Base-by-base conservation (phyloP, 2,888 invertebrate species). In the Rhagophthalmus giganteus region DNA sequence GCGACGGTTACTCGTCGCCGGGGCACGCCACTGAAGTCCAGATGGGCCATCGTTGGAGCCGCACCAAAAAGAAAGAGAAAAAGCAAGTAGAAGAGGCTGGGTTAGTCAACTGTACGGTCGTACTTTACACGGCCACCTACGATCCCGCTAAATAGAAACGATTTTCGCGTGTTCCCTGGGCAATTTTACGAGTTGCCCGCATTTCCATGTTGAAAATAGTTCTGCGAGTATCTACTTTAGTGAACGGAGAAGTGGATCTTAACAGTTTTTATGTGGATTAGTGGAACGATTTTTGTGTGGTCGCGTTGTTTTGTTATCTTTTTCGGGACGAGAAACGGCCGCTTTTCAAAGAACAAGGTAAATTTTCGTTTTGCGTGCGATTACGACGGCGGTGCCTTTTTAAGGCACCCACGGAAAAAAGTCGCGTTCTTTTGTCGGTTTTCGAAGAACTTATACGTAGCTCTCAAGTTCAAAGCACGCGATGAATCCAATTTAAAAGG, bases 21-120 rank as follows among this genome's bases (percentile, higher is more conserved):
- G n/a, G n/a, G 47, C 27, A 55, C 73, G 72, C 69, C 68, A 57
- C 65, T 73, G 73, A 24, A 49, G 60, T 58, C 66, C 67, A 70
- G 70, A 70, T 70, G 71, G 69, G 66, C 69, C 69, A 61, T 59
- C 57, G 59, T 59, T 60, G 46, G 53, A 44, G 49, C 46, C 63
- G 28, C 20, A 47, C 28, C 39, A 46, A 68, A 65, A 62, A 59
- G 61, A 66, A 67, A 60, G 64, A 64, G 60, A 61, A 63, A 62
- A 61, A 64, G 59, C 57, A 57, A 40, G 52, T 57, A 42, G 42
- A 57, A 60, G 63, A 65, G 66, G 66, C 67, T 65, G 67, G 65
- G 64, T 68, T 68, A 68, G 67, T 68, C 67, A 66, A 68, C 68
- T 62, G 65, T 60, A 56, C 53, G 20, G 59, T 57, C 37, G 56